Evolutionary conservation across 2,113 vertebrate species (phyloP).

Genomic region (Lamprotornis superbus): DNA sequence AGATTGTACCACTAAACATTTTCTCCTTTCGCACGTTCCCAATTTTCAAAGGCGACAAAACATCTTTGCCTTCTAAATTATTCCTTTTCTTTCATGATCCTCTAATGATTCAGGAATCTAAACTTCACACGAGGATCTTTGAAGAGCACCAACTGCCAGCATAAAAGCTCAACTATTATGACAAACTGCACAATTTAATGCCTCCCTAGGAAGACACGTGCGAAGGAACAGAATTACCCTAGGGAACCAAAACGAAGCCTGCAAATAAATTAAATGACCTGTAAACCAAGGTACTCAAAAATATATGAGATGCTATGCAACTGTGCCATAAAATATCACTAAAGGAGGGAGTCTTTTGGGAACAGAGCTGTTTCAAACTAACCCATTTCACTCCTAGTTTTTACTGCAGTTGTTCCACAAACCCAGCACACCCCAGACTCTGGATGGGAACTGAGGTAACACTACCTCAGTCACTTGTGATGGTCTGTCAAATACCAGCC

Average conservation of each 20-base stretch:
- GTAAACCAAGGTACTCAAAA: constrained; percentile 58
- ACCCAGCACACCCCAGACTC: not conserved
- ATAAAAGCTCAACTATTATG: constrained; percentile 58
- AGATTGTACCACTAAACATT: constrained; percentile 32
- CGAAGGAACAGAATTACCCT: constrained; percentile 16
- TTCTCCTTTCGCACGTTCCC: constrained; percentile 18
- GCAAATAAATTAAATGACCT: constrained; percentile 57
- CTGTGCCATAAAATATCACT: not conserved
- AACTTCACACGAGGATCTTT: constrained; percentile 42
- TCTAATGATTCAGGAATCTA: constrained; percentile 51
- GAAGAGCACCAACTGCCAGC: constrained; percentile 45
- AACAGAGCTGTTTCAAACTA: not conserved
- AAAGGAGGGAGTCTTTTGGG: not conserved
- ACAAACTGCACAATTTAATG: constrained; percentile 51
- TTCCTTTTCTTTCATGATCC: constrained; percentile 52
- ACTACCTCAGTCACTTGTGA: not conserved
- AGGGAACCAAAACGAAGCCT: not conserved
- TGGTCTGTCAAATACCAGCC: not conserved
- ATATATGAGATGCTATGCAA: constrained; percentile 30
- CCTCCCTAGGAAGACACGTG: constrained; percentile 17
- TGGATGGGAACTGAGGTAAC: not conserved
- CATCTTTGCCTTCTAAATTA: constrained; percentile 54
- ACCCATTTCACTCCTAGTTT: not conserved
- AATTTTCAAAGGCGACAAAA: constrained; percentile 61
- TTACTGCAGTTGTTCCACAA: not conserved